These are phyloP conservation scores for Brenthis daphne DNA, from an alignment of 2,888 invertebrate genomes.

Conservation along the genomic window DNA sequence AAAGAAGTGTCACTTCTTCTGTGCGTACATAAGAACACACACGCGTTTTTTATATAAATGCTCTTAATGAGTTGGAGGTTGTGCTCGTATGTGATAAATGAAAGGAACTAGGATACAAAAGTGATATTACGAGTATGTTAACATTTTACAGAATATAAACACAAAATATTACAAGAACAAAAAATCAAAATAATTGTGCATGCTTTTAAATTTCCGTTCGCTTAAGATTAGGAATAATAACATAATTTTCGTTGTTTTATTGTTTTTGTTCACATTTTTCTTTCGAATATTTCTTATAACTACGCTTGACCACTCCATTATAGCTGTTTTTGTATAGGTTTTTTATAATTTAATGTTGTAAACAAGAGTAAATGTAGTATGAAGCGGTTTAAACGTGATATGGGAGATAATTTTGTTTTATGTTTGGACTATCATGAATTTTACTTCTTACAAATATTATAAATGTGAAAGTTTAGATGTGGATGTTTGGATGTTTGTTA, in stretches of 20 bases:
- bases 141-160: not conserved
- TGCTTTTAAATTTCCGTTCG: conserved; percentile 1
- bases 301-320: not conserved
- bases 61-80: not conserved
- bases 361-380: not conserved
- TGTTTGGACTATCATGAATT: too few species aligned
- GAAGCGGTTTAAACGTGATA: too few species aligned
- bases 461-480: too few species aligned
- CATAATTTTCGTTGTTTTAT: conserved; percentile 12
- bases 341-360: not conserved
- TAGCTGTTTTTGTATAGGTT: not conserved
- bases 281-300: not conserved
- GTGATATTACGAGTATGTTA: not conserved
- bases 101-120: too few species aligned
- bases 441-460: too few species aligned
- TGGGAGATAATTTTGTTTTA: too few species aligned
- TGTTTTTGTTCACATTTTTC: not conserved
- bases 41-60: too few species aligned
- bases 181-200: not conserved
- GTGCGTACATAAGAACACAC: too few species aligned
- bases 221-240: not conserved
- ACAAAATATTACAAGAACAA: not conserved
- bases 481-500: too few species aligned
- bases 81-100: too few species aligned
- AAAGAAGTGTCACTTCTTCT: too few species aligned